Evolutionary conservation across 1,140 invertebrate species (phyloP), one percentile per base, ranked within the genome.

Genomic region (Kradibia gibbosae): DNA sequence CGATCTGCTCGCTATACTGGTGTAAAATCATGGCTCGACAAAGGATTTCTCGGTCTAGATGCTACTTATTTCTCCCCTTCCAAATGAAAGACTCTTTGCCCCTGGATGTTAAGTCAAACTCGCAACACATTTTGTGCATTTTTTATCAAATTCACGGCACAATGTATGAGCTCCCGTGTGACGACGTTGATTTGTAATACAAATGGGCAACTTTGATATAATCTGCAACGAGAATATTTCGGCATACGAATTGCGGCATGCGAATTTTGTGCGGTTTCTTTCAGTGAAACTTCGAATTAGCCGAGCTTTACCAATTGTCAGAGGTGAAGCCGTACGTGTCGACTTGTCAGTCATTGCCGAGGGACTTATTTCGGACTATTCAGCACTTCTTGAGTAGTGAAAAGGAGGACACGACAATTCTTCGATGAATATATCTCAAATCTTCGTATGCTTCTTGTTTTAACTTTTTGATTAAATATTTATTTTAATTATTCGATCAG

Each of bases 251-350:
- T 72, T 25, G n/a, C 39, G 25, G 17, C n/a, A 25, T 31, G 42
- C 31, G 70, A 28, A 28, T 31, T 73, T 73, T 73, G 45, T 73
- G 71, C 31, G 71, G 71, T 73, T 73, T 73, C 45, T 53, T 73
- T 31, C 25, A 28, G 28, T 34, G 36, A 73, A 73, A 53, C 71
- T 73, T 22, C 48, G 25, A 73, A 73, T 73, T 53, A 22, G 48
- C 11, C 70, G 5, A 10, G 10, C 3, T 39, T 67, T 67, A 28
- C 34, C 34, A 62, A 34, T 62, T 31, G 31, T 20, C 20, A n/a
- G 34, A 5, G 34, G 0, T 4, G 34, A 67, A 67, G 62, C 62
- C 62, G 4, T 67, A 39, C 34, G 15, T 17, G 60, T 3, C n/a
- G n/a, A n/a, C n/a, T n/a, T 1, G 28, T 28, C 10, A 28, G 1